These are phyloP conservation scores for Pantherophis guttatus DNA, from an alignment of 2,113 vertebrate genomes.

Conservation along the genomic window DNA sequence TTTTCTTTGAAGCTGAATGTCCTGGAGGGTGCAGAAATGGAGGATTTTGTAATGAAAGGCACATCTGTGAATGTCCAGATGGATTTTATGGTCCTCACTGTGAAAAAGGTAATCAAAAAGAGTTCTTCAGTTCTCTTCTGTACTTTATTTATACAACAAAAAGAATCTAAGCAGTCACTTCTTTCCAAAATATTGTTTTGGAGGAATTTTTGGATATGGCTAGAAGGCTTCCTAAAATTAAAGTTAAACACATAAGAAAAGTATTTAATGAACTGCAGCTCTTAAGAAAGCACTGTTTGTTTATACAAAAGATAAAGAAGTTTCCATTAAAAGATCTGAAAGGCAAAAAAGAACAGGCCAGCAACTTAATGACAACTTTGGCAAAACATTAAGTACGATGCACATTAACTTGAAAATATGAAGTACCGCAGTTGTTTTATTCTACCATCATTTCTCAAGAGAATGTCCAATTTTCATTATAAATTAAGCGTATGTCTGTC, in stretches of 20 bases:
- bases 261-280: conserved; percentile 9
- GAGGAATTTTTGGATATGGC: conserved; percentile 31
- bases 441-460: conserved; percentile 38
- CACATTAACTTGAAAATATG: conserved; percentile 40
- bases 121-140: background rate
- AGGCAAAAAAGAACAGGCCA: conserved; percentile 11
- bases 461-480: background rate
- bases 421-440: conserved; percentile 25
- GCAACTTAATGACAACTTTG: conserved; percentile 35
- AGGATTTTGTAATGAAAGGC: conserved; percentile 83
- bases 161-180: background rate
- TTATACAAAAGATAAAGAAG: conserved; percentile 35
- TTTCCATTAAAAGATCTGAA: conserved; percentile 26
- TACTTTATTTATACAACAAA: conserved; percentile 2
- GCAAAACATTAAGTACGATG: conserved; percentile 48
- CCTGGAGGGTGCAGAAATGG: conserved; percentile 87
- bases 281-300: conserved; percentile 26
- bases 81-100: conserved; percentile 87
- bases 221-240: background rate
- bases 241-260: conserved; percentile 18
- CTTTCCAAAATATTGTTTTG: conserved; percentile 31
- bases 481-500: conserved; percentile 17
- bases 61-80: conserved; percentile 84
- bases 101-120: conserved; percentile 81
- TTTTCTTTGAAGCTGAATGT: conserved; percentile 78